These are phyloP conservation scores for Crotalus helleri DNA, from an alignment of 2,113 vertebrate species.

Conservation along the genomic window DNA sequence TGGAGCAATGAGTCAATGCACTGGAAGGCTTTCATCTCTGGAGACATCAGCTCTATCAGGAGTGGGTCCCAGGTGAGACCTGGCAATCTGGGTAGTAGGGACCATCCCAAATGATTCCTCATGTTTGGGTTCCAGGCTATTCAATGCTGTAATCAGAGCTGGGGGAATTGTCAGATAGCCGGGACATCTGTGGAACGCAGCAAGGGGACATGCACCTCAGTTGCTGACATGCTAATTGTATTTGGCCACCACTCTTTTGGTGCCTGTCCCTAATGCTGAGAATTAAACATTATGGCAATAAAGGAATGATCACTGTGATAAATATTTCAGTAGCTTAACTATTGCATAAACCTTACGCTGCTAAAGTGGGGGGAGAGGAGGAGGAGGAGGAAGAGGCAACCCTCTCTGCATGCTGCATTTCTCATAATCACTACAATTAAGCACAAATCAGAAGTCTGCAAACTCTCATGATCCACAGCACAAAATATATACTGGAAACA, in stretches of 20 bases:
- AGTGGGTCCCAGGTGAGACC: not conserved
- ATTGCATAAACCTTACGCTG: not conserved
- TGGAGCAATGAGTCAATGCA: not conserved
- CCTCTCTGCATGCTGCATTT: accelerated
- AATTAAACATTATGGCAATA: not conserved
- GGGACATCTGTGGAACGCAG: slow-evolving; percentile 1
- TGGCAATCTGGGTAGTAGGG: not conserved
- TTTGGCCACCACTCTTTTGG: not conserved
- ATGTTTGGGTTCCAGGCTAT: not conserved
- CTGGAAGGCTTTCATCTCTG: not conserved
- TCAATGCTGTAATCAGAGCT: not conserved
- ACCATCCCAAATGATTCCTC: not conserved
- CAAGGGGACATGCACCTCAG: not conserved
- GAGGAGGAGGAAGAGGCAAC: not conserved
- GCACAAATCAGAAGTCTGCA: not conserved
- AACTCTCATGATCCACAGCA: slow-evolving; percentile 16
- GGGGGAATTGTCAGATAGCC: not conserved
- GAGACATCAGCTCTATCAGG: slow-evolving; percentile 1
- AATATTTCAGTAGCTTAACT: slow-evolving; percentile 16
- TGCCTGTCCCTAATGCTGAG: slow-evolving; percentile 10
- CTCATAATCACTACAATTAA: not conserved
- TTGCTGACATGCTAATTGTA: not conserved
- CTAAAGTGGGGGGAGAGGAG: not conserved
- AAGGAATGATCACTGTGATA: not conserved
- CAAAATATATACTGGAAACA: not conserved